Base-by-base conservation (phyloP, 2,113 vertebrate species). In the Capra hircus region DNA sequence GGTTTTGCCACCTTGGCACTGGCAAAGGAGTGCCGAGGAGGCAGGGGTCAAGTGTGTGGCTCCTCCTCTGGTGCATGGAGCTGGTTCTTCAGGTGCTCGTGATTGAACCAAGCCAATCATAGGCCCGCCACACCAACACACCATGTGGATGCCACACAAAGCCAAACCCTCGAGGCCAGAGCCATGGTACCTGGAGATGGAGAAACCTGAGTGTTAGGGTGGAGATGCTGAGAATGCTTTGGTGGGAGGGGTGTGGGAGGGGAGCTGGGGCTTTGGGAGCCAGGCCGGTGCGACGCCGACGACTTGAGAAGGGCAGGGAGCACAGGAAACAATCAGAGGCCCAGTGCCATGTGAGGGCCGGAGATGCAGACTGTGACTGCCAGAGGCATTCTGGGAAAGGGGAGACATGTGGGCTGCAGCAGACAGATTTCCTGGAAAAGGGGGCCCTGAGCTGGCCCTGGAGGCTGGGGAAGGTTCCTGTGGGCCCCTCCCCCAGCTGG, bases 361-460 rank as follows among this genome's bases (percentile, higher is more conserved):
- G 53, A 82, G 94, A 59, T 53, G 52, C 62, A 57, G 33, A 11
- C 71, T 55, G 23, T 43, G 33, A 85, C 48, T 50, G 45, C 77
- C 77, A 33, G 71, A 45, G 62, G 84, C 80, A 52, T 48, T 53
- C 52, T 0, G 80, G 60, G 50, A 82, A 53, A 90, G 28, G 77
- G 43, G 53, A 57, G 92, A 19, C 9, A 4, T 59, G 89, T 85
- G 67, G 88, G 87, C 93, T 84, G 64, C 71, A 62, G 93, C 36
- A 88, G 94, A 91, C 80, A 60, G 80, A 81, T 85, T 96, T 97
- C 96, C 95, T 96, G 97, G 96, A 97, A 96, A 91, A 91, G 62
- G 83, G 92, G 48, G 12, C 28, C 71, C 93, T 52, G 55, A 84
- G 64, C 52, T 0, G 53, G 88, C 88, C 90, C 77, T 53, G 36